These are phyloP conservation scores for Scytalopus superciliaris DNA, from an alignment of 2,113 vertebrate genomes.

Conservation along the genomic window DNA sequence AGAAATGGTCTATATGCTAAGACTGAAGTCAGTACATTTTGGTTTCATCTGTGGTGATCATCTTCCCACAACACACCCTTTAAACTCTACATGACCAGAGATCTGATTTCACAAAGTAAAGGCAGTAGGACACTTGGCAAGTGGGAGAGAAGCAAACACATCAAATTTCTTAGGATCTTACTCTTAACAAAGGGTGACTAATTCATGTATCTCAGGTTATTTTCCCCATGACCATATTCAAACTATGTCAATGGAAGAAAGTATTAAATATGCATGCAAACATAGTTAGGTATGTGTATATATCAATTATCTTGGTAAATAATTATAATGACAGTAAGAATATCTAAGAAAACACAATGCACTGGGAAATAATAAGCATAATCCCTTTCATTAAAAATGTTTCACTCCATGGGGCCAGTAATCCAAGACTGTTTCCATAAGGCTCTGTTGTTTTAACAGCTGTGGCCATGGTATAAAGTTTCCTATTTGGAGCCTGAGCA, in stretches of 20 bases:
- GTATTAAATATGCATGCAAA: neutral
- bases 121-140: neutral
- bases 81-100: neutral
- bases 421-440: slow-evolving; percentile 50
- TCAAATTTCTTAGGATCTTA: neutral
- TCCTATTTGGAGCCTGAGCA: slow-evolving; percentile 30
- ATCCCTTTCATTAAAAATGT: slow-evolving; percentile 54
- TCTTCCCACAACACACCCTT: neutral
- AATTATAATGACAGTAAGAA: neutral
- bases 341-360: neutral
- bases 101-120: neutral
- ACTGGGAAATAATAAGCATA: slow-evolving; percentile 43
- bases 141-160: neutral
- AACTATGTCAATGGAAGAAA: neutral
- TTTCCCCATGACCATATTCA: neutral
- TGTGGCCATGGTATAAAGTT: slow-evolving; percentile 51
- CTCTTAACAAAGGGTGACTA: neutral
- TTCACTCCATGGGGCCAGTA: slow-evolving; percentile 45
- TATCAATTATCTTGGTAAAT: neutral
- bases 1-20: neutral
- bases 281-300: neutral
- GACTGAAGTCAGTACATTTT: neutral
- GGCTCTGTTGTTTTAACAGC: slow-evolving; percentile 53
- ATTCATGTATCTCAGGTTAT: neutral
- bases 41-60: neutral